phyloP scores from a whole-genome alignment of 1,140 invertebrate species.

The Drosophila takahashii region DNA sequence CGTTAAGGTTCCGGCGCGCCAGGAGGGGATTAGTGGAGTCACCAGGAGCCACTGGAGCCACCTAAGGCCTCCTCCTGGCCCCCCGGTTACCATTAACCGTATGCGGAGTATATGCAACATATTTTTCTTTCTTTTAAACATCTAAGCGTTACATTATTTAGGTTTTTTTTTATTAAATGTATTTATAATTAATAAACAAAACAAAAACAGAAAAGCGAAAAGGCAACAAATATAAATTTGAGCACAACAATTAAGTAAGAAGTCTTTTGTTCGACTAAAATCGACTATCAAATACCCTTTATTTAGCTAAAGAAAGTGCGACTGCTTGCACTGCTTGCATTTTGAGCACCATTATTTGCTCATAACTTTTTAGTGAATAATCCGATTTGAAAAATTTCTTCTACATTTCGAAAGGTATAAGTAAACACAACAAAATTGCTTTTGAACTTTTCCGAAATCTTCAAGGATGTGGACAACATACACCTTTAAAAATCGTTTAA shows the following conservation, averaged over 20 bases:
- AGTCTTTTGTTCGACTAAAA: not conserved
- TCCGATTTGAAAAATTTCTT: no score
- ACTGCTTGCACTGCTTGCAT: no score
- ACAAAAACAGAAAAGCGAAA: slow-evolving; percentile 52
- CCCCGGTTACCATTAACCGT: slow-evolving; percentile 24
- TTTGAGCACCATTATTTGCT: no score
- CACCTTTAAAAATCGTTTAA: no score
- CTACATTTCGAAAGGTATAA: no score
- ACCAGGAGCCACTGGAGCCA: not conserved
- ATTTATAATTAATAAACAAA: slow-evolving; percentile 80
- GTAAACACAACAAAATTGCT: no score
- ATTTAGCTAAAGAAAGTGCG: no score
- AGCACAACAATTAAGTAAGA: slow-evolving; percentile 52
- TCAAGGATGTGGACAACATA: no score
- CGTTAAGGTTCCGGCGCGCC: slow-evolving; percentile 15
- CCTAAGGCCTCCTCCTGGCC: slow-evolving; percentile 4
- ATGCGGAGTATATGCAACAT: slow-evolving; percentile 55
- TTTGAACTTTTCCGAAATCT: no score
- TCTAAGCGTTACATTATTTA: slow-evolving; percentile 82
- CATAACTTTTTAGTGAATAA: no score
- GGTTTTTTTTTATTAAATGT: slow-evolving; percentile 82
- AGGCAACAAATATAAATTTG: slow-evolving; percentile 72
- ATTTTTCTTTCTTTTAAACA: slow-evolving; percentile 71
- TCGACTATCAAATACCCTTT: no score
- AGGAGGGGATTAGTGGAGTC: slow-evolving; percentile 3